Conservation (phyloP, 2,888 invertebrate genomes). For the Hesperia comma region DNA sequence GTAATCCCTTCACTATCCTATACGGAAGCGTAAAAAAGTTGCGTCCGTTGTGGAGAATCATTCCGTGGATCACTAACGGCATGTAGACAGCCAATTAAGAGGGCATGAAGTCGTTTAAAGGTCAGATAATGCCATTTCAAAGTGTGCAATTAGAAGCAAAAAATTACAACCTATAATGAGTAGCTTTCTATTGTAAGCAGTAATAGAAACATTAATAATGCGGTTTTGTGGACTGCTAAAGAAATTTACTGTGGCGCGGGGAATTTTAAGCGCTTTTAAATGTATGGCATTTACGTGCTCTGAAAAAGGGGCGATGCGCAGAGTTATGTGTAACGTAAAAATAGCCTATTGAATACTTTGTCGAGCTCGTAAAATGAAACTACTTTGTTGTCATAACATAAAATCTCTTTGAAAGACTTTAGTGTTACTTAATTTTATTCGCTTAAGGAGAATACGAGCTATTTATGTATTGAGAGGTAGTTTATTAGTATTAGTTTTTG, state of each 20-base stretch:
- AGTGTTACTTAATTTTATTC: neutral
- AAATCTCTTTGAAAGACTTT: slow-evolving; percentile 3
- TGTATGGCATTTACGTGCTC: neutral
- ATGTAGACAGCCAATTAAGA: slow-evolving; percentile 3
- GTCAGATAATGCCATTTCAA: slow-evolving; percentile 26
- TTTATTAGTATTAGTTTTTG: too few species aligned
- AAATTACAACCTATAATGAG: slow-evolving; percentile 22
- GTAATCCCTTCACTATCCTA: too few species aligned
- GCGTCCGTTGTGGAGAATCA: neutral
- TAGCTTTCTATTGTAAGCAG: neutral
- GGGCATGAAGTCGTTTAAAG: slow-evolving; percentile 13
- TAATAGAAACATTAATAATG: slow-evolving; percentile 6
- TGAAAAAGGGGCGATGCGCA: neutral
- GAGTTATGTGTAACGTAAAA: neutral
- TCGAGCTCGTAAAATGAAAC: neutral
- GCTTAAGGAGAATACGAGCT: too few species aligned
- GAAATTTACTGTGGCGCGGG: neutral
- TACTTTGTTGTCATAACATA: neutral
- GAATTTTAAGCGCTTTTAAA: slow-evolving; percentile 5
- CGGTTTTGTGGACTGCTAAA: neutral
- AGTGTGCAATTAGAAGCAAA: slow-evolving; percentile 26
- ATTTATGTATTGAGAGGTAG: too few species aligned
- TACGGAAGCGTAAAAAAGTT: too few species aligned
- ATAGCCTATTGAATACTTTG: neutral
- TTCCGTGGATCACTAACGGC: neutral